These are phyloP conservation scores for Betta splendens DNA, from an alignment of 2,797 vertebrate genomes.

Conservation along the genomic window DNA sequence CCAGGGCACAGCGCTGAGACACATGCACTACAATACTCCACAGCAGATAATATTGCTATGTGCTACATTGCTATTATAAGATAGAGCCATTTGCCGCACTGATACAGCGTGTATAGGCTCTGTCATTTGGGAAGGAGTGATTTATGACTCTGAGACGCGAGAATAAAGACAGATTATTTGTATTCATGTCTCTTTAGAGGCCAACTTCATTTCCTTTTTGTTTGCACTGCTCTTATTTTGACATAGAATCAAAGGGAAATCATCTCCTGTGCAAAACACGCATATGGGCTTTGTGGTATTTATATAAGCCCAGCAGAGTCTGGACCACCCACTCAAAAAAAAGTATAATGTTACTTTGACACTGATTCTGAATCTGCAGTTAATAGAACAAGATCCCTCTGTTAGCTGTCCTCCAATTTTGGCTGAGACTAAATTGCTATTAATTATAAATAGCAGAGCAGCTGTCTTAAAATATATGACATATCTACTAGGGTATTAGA, in stretches of 20 bases:
- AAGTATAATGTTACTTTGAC: constrained; percentile 68
- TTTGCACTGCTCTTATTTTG: constrained; percentile 70
- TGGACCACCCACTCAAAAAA: constrained; percentile 66
- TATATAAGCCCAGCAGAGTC: constrained; percentile 61
- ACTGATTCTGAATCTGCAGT: constrained; percentile 70
- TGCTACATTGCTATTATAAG: constrained; percentile 79
- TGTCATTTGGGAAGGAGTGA: constrained; percentile 76
- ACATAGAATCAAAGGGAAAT: constrained; percentile 62
- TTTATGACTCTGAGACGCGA: constrained; percentile 71
- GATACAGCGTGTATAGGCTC: constrained; percentile 62
- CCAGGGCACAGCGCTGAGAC: constrained; percentile 75
- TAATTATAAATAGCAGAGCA: constrained; percentile 82
- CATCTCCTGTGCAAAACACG: constrained; percentile 43
- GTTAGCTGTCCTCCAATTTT: constrained; percentile 69
- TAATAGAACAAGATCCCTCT: constrained; percentile 73
- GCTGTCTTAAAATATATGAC: constrained; percentile 83
- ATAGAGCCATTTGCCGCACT: constrained; percentile 75
- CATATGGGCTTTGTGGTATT: constrained; percentile 62
- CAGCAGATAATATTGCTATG: constrained; percentile 77
- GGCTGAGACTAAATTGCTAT: constrained; percentile 76
- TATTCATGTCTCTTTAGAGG: constrained; percentile 74
- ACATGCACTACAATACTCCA: constrained; percentile 72
- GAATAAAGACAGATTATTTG: constrained; percentile 77
- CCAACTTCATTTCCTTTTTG: constrained; percentile 71
- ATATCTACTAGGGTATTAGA: constrained; percentile 75